These are phyloP conservation scores for Siderastrea siderea DNA, from an alignment of 92 coral and sea anemone genomes.

Conservation along the genomic window DNA sequence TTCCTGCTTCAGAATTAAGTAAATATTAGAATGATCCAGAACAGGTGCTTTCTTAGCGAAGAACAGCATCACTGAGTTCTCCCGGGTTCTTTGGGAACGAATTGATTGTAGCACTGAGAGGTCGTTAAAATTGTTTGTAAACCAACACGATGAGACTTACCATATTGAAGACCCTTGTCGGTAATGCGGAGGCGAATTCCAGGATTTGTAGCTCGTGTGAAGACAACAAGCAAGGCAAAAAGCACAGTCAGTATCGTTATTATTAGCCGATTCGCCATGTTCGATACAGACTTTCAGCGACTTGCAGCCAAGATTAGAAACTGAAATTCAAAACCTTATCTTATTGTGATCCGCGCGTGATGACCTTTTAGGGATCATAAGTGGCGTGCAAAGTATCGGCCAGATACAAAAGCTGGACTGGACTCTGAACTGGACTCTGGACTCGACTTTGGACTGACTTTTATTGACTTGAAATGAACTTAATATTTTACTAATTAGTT, in stretches of 20 bases:
- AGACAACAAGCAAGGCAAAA: background rate
- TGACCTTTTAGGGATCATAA: slow-evolving; percentile 11
- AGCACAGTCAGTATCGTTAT: background rate
- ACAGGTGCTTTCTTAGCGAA: no score
- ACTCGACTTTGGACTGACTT: no score
- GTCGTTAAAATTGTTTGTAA: background rate
- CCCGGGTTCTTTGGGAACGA: no score
- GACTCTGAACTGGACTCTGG: no score
- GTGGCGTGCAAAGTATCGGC: background rate
- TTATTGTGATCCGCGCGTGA: background rate
- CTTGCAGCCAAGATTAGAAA: background rate
- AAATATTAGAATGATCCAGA: no score
- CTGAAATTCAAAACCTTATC: slow-evolving; percentile 2
- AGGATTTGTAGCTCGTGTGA: slow-evolving; percentile 62
- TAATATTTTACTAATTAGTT: no score
- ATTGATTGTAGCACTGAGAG: background rate
- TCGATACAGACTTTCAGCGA: background rate
- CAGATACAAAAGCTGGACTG: no score
- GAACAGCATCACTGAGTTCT: no score
- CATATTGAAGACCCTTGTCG: slow-evolving; percentile 86
- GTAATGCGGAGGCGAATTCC: slow-evolving; percentile 87
- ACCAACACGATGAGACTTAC: slow-evolving; percentile 52
- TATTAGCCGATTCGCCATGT: background rate
- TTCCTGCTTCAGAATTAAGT: no score
- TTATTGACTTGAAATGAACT: no score